Base-by-base conservation (phyloP, 2,888 invertebrate genomes). In the Sinopyrophorus schimmeli region DNA sequence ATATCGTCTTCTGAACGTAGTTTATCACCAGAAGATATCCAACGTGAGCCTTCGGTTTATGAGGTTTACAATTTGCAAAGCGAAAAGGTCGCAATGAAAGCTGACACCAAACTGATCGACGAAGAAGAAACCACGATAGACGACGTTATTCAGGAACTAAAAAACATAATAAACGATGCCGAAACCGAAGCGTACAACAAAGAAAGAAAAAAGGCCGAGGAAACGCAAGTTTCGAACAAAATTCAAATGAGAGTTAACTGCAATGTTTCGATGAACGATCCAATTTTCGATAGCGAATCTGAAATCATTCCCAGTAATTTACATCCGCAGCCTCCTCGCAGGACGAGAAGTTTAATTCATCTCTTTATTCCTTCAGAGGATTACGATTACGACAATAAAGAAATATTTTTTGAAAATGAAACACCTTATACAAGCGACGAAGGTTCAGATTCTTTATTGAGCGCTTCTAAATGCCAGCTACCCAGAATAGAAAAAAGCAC, bases 1-100 rank as follows among this genome's bases (percentile, higher is more conserved):
- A 92, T 92, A 58, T 90, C 89, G 64, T 90, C 90, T 5, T 90
- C 90, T 0, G 91, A 91, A 37, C 77, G 85, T 58, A 89, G 89
- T 24, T 75, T 87, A 27, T 87, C 86, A 51, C 88, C 89, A 1
- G 87, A 87, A 60, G 81, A 81, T 18, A 72, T 76, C 1, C 81
- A 82, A 67, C 73, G 79, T 53, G 80, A 82, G 54, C 76, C 81
- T 0, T 75, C 80, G 68, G 77, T 81, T 1, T 83, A 82, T 62
- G 81, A 83, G 70, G 76, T 82, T 31, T 82, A 79, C 61, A 79
- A 76, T 51, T 76, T 77, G 1, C 78, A 81, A 64, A 79, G 79
- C 55, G 80, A 80, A 73, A 80, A 77, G 1, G 78, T 74, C 64
- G 68, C 76, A 48, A 72, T 76, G 61, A 58, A 73, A 43, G 76